These are phyloP conservation scores for Clistopyga incitator DNA, from an alignment of 2,888 invertebrate genomes.

Conservation along the genomic window DNA sequence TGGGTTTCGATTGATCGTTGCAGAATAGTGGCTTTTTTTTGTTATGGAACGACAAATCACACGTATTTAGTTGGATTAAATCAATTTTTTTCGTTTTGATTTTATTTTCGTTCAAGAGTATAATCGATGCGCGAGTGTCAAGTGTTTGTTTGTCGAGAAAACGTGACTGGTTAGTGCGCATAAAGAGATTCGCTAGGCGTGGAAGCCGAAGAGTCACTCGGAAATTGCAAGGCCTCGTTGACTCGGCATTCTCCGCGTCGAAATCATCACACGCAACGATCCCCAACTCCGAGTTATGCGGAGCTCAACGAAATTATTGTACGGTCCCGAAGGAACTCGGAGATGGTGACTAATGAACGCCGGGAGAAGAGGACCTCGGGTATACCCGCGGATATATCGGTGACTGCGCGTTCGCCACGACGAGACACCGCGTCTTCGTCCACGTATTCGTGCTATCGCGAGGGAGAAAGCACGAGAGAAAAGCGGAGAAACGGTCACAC, in stretches of 20 bases:
- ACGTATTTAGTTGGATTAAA: too few relatives aligned
- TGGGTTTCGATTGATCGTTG: conserved; percentile 25
- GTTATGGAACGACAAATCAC: not conserved
- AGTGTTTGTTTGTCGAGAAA: not conserved
- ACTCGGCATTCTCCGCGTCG: not conserved
- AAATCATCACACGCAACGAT: not conserved
- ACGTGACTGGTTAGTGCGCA: not conserved
- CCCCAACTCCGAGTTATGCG: not conserved
- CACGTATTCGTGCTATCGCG: conserved; percentile 25
- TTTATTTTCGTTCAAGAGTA: not conserved
- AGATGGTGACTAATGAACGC: conserved; percentile 37
- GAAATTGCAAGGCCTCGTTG: not conserved
- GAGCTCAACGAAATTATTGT: conserved; percentile 1
- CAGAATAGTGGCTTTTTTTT: not conserved
- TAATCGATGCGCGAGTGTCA: not conserved
- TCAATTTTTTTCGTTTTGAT: not conserved
- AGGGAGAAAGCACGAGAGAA: conserved; percentile 40
- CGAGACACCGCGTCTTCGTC: conserved; percentile 36
- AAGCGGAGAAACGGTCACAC: conserved; percentile 29
- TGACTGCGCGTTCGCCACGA: conserved; percentile 20
- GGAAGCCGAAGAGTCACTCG: not conserved
- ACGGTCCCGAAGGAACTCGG: conserved; percentile 1
- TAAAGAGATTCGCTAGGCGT: not conserved
- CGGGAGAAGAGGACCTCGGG: conserved; percentile 29
- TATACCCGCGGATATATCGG: conserved; percentile 32